Conservation (phyloP, 2,113 vertebrate species). For the Odobenus rosmarus region DNA sequence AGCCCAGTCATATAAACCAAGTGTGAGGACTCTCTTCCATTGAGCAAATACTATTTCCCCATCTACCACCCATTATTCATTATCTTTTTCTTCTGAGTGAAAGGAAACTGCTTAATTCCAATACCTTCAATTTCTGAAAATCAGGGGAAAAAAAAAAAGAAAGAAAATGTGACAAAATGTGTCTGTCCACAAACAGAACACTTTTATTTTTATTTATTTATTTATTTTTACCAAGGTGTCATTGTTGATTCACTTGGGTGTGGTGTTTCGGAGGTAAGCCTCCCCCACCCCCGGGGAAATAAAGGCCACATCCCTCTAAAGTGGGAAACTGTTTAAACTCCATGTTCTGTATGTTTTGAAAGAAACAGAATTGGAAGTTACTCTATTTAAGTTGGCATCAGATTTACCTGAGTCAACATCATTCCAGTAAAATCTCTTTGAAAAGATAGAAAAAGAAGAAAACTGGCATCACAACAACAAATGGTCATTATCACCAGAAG, state of each 20-base stretch:
- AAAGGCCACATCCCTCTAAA: rapidly evolving
- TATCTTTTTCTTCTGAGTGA: background rate
- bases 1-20: background rate
- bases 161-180: background rate
- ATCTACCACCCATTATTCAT: background rate
- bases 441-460: background rate
- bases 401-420: background rate
- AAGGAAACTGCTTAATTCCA: background rate
- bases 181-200: background rate
- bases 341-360: background rate
- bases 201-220: background rate
- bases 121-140: background rate
- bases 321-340: background rate
- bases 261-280: background rate
- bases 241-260: background rate
- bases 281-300: background rate
- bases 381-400: background rate
- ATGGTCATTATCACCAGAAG: background rate
- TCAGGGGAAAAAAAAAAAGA: background rate
- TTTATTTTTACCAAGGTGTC: background rate
- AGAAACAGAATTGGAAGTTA: background rate
- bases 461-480: background rate
- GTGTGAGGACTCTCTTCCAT: background rate
- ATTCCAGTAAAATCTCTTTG: background rate
- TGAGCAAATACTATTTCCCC: rapidly evolving